Percentiles rank a stretch among this genome's conserved stretches.
These are phyloP conservation scores for Pecten maximus DNA, from an alignment of 2,888 invertebrate species.

Conservation along the genomic window DNA sequence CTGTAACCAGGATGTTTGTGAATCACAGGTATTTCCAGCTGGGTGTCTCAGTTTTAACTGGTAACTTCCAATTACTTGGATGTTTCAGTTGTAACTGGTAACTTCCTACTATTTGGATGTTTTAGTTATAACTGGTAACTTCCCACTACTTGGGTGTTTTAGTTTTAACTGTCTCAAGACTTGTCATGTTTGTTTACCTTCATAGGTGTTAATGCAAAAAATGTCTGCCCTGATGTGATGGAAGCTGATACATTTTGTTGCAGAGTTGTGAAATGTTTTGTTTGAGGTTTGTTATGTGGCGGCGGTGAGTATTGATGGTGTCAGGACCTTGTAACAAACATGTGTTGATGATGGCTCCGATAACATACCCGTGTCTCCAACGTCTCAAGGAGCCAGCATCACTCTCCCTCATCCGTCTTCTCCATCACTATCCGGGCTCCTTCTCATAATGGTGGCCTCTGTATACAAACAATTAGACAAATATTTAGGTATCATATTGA, in stretches of 20 bases:
- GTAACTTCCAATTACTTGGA: no score
- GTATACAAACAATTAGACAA: background rate
- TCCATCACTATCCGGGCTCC: background rate
- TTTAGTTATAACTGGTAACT: no score
- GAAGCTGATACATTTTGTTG: background rate
- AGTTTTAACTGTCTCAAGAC: background rate
- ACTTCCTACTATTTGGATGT: no score
- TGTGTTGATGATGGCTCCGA: background rate
- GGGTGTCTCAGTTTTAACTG: no score
- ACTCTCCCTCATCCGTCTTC: background rate
- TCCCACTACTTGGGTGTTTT: no score
- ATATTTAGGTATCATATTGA: constrained; percentile 13
- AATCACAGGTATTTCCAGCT: no score
- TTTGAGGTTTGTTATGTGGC: background rate
- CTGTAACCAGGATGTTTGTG: no score
- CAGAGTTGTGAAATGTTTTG: background rate
- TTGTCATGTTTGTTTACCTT: background rate
- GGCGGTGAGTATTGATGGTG: background rate
- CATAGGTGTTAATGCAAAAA: background rate
- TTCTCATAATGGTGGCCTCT: background rate
- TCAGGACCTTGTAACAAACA: constrained; percentile 26
- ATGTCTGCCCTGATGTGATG: background rate
- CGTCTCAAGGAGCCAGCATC: background rate
- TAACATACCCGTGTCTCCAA: background rate
- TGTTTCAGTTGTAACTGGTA: no score